Base-by-base conservation (phyloP, 2,797 vertebrate species). In the Strix occidentalis region DNA sequence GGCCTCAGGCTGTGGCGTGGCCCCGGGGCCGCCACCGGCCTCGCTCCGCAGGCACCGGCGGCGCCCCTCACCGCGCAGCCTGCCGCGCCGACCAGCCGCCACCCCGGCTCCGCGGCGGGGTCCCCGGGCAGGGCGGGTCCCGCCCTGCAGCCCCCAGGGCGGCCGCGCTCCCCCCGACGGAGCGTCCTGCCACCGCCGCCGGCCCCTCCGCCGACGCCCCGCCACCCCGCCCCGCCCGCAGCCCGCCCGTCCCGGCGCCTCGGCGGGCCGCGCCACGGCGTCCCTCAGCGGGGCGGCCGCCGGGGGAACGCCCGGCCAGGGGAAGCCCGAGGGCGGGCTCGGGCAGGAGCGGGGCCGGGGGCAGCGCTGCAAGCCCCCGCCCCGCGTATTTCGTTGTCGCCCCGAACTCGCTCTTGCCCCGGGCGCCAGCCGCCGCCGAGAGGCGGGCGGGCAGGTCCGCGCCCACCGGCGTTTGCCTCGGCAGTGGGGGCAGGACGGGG, bases 361-460 rank as follows among this genome's bases (percentile, higher is more conserved):
- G 12, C 33, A 5, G 51, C 48, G 19, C 88, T 70, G 7, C 28
- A 60, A 88, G 31, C 24, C 69, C 18, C n/a, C 69, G 3, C 12
- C 7, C 5, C 31, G 5, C 5, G 0, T 33, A 94, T 95, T 95
- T 96, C 96, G 95, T 96, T 96, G 88, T 90, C 69, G 20, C 15
- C 84, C 35, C 54, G 19, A 93, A 90, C 17, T 76, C 72, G 6
- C 50, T 11, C 45, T 41, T 41, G 13, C 33, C 19, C 18, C 21
- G 26, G 20, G 41, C 39, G 7, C 66, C 72, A 16, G 51, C 51
- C 13, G 64, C 20, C 33, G 41, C n/a, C 39, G n/a, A 35, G 16
- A 65, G 25, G 23, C 11, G 25, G 29, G 23, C 46, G 26, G 17
- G 50, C 8, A 43, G 33, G 29, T 23, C n/a, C 41, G 3, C 60